A percentile compares a stretch with the other conserved stretches of the same genome.
Evolutionary conservation across 2,888 invertebrate genomes (phyloP).

Genomic region (Dicroscelio sp.): DNA sequence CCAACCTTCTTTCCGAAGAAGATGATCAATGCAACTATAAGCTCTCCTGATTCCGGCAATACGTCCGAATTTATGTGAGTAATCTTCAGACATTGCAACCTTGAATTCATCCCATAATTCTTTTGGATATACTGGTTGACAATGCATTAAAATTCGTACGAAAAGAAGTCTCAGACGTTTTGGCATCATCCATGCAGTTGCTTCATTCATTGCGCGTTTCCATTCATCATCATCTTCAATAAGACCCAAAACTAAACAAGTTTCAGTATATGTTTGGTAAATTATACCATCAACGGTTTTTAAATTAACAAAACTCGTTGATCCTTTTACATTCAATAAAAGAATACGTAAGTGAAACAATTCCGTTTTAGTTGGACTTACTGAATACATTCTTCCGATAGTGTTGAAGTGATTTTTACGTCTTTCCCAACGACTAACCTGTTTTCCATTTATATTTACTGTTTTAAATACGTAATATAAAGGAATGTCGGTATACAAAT

Average conservation of each 20-base stretch:
- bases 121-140: slow-evolving; percentile 66
- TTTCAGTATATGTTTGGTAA: neutral
- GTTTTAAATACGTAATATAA: neutral
- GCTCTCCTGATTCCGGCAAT: neutral
- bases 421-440: neutral
- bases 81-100: slow-evolving; percentile 28
- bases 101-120: slow-evolving; percentile 61
- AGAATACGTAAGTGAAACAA: slow-evolving; percentile 84
- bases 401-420: neutral
- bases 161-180: slow-evolving; percentile 88
- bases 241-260: slow-evolving; percentile 7
- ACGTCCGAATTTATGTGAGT: neutral
- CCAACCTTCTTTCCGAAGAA: slow-evolving; percentile 24
- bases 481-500: too few species aligned
- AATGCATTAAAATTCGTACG: slow-evolving; percentile 17
- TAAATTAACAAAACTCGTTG: neutral
- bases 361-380: slow-evolving; percentile 78
- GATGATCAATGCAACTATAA: neutral
- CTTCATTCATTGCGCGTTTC: slow-evolving; percentile 16
- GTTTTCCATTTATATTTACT: neutral
- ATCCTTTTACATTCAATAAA: slow-evolving; percentile 56
- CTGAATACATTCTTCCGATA: neutral
- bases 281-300: slow-evolving; percentile 1
- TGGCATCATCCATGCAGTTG: slow-evolving; percentile 54
- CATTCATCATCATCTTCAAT: slow-evolving; percentile 41